Evolutionary conservation across 2,113 vertebrate genomes (phyloP).

Genomic region (Caloenas nicobarica): DNA sequence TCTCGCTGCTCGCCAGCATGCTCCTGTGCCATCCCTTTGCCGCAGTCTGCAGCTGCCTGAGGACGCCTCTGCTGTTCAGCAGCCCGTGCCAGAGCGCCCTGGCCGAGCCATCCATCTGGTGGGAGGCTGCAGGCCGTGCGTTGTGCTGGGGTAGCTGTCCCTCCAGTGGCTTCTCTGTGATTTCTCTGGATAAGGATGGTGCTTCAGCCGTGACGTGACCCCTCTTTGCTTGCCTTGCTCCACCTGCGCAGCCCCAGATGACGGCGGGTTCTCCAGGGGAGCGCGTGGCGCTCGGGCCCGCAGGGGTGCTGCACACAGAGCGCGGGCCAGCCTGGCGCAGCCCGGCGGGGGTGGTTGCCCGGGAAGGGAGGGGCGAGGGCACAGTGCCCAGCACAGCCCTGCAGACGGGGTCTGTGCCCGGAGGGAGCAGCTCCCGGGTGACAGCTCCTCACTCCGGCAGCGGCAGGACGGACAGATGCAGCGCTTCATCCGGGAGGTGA

Average conservation of each 20-base stretch:
- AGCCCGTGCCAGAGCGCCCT: not conserved
- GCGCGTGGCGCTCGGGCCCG: not conserved
- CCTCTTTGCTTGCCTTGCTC: not conserved
- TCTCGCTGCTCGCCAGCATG: not conserved
- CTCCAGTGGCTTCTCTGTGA: not conserved
- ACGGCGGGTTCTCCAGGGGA: not conserved
- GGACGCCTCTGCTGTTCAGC: not conserved
- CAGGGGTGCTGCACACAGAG: not conserved
- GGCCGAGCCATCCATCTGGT: not conserved
- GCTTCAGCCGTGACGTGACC: not conserved
- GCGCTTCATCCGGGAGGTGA: slow-evolving; percentile 95
- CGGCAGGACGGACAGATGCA: slow-evolving; percentile 93
- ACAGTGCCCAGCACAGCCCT: not conserved
- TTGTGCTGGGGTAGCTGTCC: not conserved
- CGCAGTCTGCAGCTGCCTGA: accelerated
- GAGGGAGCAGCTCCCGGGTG: not conserved
- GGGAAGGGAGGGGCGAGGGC: not conserved
- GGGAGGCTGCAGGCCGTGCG: not conserved
- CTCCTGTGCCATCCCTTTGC: not conserved
- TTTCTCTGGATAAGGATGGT: not conserved
- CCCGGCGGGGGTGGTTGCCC: not conserved
- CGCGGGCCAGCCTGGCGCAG: not conserved
- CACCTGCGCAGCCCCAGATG: not conserved
- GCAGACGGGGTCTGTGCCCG: not conserved
- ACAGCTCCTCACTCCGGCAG: slow-evolving; percentile 70